Base-by-base conservation (phyloP, 2,797 vertebrate genomes). In the Galagoides demidoff region DNA sequence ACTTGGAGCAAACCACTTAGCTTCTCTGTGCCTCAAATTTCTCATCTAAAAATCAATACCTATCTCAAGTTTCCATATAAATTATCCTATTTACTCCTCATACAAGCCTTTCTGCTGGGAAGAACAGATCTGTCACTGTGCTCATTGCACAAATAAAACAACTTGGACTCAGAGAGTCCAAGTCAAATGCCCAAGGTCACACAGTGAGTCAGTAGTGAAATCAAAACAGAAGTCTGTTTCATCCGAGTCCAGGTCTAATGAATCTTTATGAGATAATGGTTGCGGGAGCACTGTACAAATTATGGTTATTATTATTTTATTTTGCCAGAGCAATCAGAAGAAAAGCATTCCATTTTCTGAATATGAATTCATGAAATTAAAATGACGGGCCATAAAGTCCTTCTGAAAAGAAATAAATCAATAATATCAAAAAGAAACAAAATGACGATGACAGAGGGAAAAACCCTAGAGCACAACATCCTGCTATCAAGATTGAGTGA, bases 21-120 rank as follows among this genome's bases (percentile, higher is more conserved):
- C 37, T 68, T 92, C 84, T 89, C 59, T 49, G 37, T 79, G 59
- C 87, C 81, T 96, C 95, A 89, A 49, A 95, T 95, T 92, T 90
- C 95, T 96, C 97, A 92, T 96, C 94, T 63, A 90, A 95, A 97
- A 95, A 97, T 97, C 97, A 96, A 96, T 96, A 49, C 17, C 66
- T 55, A 89, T 55, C 86, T 97, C 81, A 95, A 93, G 94, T 97
- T 94, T 96, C 92, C 96, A 82, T 83, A 96, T 96, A 96, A 97
- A 96, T 95, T 96, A 96, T 70, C 55, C 89, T 78, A 77, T n/a
- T 82, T 52, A 70, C 29, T 90, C 49, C n/a, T 86, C 3, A 0
- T 49, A 57, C 85, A 83, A 71, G 34, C 57, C 10, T 79, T 84
- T 39, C 39, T 4, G 1, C 74, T 77, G n/a, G 61, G 71, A 85